Evolutionary conservation across 2,113 vertebrate species (phyloP).

Genomic region (Gopherus evgoodei): DNA sequence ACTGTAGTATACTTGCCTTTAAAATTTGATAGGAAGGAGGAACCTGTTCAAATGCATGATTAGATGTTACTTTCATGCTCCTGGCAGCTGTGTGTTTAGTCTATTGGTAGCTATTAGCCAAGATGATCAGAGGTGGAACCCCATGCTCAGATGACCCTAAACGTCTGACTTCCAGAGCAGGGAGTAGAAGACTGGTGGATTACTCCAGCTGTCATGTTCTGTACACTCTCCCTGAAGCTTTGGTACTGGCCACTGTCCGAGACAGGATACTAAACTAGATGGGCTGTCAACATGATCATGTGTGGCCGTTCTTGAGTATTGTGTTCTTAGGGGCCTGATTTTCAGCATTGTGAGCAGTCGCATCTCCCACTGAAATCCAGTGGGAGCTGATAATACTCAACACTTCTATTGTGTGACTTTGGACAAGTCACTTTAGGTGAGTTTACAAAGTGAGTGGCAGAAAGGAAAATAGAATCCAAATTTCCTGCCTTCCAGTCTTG

Average conservation of each 20-base stretch:
- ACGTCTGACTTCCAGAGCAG: too few species aligned
- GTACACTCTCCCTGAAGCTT: too few species aligned
- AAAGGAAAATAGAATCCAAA: background rate
- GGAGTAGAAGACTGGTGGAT: too few species aligned
- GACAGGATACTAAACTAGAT: too few species aligned
- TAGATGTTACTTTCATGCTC: background rate
- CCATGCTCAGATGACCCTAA: too few species aligned
- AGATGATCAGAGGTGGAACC: too few species aligned
- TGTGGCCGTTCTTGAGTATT: background rate
- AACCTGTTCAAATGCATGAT: background rate
- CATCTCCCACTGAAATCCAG: background rate
- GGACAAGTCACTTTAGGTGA: background rate
- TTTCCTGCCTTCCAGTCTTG: rapidly evolving
- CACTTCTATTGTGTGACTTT: background rate
- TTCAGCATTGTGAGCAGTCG: too few species aligned
- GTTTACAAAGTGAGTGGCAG: background rate
- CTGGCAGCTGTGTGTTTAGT: constrained; percentile 1
- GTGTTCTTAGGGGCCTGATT: constrained; percentile 10
- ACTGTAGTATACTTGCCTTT: constrained; percentile 17
- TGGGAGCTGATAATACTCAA: constrained; percentile 39
- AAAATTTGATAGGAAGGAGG: background rate
- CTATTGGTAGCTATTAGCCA: too few species aligned
- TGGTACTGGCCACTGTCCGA: too few species aligned
- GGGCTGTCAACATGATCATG: too few species aligned
- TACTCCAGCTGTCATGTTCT: too few species aligned